Base-by-base conservation (phyloP, 2,113 vertebrate species). In the Gadus macrocephalus region DNA sequence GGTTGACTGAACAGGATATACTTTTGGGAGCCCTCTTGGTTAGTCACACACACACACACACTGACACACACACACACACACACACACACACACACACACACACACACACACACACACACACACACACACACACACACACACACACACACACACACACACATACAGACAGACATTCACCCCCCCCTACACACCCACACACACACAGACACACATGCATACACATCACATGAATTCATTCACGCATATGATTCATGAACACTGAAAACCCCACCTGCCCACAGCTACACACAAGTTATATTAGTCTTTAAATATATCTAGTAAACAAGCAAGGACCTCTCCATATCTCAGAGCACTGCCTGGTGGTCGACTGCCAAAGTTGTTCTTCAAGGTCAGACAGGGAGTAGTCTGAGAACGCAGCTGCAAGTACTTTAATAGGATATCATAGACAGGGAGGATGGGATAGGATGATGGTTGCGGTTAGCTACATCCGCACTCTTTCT, bases 141-240 rank as follows among this genome's bases (percentile, higher is more conserved):
- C 38, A 42, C 38, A 42, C 38, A 42, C 2, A 42, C 38, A 42
- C 38, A 42, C 38, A 42, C 42, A 9, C 8, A 49, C 42, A 49
- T 20, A 62, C 60, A 62, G 3, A 20, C 60, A 25, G 9, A 62
- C 19, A 22, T 20, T 7, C 62, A 5, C 28, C 17, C 25, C 4
- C 62, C 17, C 27, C 4, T 28, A 64, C 27, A 35, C 28, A 35
- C 17, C 17, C 27, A 35, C 27, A n/a, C 28, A 64, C 28, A 64
- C 27, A 35, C 62, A 64, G 27, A 35, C 62, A 64, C 27, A 35
- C 62, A 17, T 64, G 53, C 38, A 63, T 16, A 3, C 65, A 67
- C 49, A 55, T 7, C 25, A 56, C 65, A 66, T 38, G 35, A 17
- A 31, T 38, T 49, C 65, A 55, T 49, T 53, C 5, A 66, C 35